These are phyloP conservation scores for Pseudococcus longispinus DNA, from an alignment of 2,888 invertebrate species.

Conservation along the genomic window DNA sequence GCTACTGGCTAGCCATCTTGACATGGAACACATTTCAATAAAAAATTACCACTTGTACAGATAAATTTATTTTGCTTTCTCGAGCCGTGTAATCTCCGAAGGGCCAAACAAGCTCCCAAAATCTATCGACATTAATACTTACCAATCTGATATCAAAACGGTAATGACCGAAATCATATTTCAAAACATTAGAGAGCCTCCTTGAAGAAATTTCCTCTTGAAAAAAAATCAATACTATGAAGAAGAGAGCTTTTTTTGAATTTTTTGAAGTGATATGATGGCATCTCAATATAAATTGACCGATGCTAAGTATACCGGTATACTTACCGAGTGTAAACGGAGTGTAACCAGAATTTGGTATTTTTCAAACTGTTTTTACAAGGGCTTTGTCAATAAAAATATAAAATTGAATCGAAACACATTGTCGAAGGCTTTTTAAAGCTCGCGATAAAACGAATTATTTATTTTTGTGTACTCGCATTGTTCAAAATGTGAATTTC, in stretches of 20 bases:
- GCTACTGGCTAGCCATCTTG: neutral
- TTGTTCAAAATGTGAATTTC: constrained; percentile 12
- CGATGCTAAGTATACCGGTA: neutral
- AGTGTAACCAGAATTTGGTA: neutral
- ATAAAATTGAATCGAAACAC: constrained; percentile 18
- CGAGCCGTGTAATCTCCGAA: neutral
- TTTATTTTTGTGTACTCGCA: constrained; percentile 15
- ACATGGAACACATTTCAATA: neutral
- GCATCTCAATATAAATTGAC: constrained; percentile 12
- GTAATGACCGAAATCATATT: neutral
- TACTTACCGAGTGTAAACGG: neutral
- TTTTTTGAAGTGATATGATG: neutral
- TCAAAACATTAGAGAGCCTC: neutral
- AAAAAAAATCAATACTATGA: neutral
- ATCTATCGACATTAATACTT: neutral
- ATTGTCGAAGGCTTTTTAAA: neutral
- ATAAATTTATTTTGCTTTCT: neutral
- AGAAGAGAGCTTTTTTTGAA: neutral
- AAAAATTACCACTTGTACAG: constrained; percentile 1
- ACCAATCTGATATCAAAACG: neutral
- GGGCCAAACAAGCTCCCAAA: neutral
- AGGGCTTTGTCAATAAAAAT: constrained; percentile 32
- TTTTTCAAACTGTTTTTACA: constrained; percentile 12
- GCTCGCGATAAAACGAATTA: constrained; percentile 25
- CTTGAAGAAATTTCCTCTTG: constrained; percentile 1